Conservation (phyloP, 2,797 vertebrate species). For the Graptemys geographica region DNA sequence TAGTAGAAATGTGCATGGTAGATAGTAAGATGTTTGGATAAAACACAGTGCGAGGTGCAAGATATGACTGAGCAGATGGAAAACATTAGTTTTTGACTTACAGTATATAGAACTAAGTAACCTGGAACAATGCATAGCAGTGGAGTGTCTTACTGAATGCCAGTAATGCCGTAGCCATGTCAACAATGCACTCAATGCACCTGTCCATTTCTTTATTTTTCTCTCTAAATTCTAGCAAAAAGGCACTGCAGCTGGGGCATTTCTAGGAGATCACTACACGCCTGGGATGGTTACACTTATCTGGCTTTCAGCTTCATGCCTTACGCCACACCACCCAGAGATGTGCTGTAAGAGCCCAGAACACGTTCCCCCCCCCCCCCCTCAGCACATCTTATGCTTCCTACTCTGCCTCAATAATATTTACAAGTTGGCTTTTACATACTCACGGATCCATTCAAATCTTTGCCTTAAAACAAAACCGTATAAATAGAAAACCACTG, state of each 20-base stretch:
- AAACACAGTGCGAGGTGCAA: background rate
- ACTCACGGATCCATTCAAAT: background rate
- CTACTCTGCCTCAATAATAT: slow-evolving; percentile 39
- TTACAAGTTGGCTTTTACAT: slow-evolving; percentile 41
- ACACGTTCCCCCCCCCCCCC: background rate
- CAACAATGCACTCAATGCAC: background rate
- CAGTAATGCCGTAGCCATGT: background rate
- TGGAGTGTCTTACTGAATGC: background rate
- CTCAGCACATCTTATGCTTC: slow-evolving; percentile 36
- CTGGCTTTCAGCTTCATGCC: background rate
- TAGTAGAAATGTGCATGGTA: background rate
- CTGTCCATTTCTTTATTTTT: background rate
- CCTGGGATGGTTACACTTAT: background rate
- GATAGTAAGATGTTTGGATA: background rate
- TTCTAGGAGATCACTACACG: background rate
- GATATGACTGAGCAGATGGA: background rate
- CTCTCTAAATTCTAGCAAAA: background rate
- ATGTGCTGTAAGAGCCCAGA: slow-evolving; percentile 13
- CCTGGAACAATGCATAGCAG: background rate
- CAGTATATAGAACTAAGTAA: background rate
- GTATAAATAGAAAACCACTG: background rate
- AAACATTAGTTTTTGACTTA: accelerated
- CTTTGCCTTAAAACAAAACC: slow-evolving; percentile 52
- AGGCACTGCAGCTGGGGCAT: slow-evolving; percentile 22
- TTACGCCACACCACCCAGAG: background rate